Conservation (phyloP, 2,888 invertebrate genomes). For the Limnephilus lunatus region DNA sequence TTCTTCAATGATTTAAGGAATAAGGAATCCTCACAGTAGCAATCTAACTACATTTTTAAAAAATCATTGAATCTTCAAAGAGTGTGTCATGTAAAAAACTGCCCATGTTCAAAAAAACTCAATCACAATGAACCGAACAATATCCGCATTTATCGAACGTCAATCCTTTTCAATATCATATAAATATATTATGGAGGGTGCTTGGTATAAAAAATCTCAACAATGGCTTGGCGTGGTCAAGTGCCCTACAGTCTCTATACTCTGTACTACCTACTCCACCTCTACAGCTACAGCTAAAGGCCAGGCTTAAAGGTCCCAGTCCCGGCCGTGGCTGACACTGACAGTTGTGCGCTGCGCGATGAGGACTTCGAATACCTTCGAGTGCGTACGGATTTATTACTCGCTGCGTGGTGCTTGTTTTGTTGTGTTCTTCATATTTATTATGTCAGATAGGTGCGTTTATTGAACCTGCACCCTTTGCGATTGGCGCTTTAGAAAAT, state of each 20-base stretch:
- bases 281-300: no score
- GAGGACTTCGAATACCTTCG: slow-evolving; percentile 30
- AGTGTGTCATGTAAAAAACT: slow-evolving; percentile 19
- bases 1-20: background rate
- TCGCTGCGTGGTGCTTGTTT: slow-evolving; percentile 29
- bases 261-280: no score
- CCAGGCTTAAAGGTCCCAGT: background rate
- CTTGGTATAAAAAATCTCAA: slow-evolving; percentile 34
- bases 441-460: background rate
- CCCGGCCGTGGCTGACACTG: slow-evolving; percentile 10
- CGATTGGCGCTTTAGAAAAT: background rate
- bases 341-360: slow-evolving; percentile 24
- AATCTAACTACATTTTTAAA: background rate
- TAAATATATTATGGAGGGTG: slow-evolving; percentile 5
- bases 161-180: slow-evolving; percentile 45
- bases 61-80: background rate
- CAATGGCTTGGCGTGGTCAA: slow-evolving; percentile 13
- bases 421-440: background rate
- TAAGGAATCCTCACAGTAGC: background rate
- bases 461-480: slow-evolving; percentile 26
- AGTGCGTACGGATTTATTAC: slow-evolving; percentile 28
- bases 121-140: slow-evolving; percentile 22
- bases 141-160: slow-evolving; percentile 40
- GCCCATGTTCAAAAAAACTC: slow-evolving; percentile 10
- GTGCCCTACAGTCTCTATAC: slow-evolving; percentile 14